Evolutionary conservation across 1,140 invertebrate species (phyloP), one percentile per base, ranked within the genome.

Genomic region (Cyphomyrmex costatus): DNA sequence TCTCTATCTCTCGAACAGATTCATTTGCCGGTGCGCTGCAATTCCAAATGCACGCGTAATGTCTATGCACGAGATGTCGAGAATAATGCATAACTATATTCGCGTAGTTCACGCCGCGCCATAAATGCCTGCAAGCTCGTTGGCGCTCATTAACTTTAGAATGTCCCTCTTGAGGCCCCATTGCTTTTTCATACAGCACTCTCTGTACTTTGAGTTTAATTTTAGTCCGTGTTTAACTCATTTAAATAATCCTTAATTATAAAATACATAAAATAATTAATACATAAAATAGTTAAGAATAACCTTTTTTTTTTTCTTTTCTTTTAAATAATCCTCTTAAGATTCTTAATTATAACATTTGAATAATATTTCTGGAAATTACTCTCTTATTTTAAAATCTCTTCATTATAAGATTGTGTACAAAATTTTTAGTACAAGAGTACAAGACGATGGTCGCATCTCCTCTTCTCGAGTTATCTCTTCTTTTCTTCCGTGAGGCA

Each of bases 41-140:
- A 27, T 24, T 21, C 21, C 6, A 21, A 60, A 65, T 53, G 58
- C 21, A 42, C 24, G 21, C 21, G 49, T 30, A 53, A 85, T 27
- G 36, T 16, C 24, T 30, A 8, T 63, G 58, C 6, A 27, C 42
- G 46, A n/a, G n/a, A 4, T 24, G 14, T n/a, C n/a, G 42, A 19
- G 16, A 61, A 77, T 68, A 21, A 85, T 51, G 42, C 30, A 30
- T 65, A 78, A 78, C 16, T 63, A 2, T 42, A 84, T 49, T 53
- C 68, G 24, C 42, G 36, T 27, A 84, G 19, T 61, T 76, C 24
- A 24, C 53, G n/a, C 19, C 19, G 66, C 36, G 4, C 14, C 5
- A 19, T 83, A 56, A 82, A 82, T 42, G 78, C 46, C 2, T 14
- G 24, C 65, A 21, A 68, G 66, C 42, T 49, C 36, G 33, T 73